phyloP scores from a whole-genome alignment of 2,113 vertebrate genomes.

The Chrysemys picta region DNA sequence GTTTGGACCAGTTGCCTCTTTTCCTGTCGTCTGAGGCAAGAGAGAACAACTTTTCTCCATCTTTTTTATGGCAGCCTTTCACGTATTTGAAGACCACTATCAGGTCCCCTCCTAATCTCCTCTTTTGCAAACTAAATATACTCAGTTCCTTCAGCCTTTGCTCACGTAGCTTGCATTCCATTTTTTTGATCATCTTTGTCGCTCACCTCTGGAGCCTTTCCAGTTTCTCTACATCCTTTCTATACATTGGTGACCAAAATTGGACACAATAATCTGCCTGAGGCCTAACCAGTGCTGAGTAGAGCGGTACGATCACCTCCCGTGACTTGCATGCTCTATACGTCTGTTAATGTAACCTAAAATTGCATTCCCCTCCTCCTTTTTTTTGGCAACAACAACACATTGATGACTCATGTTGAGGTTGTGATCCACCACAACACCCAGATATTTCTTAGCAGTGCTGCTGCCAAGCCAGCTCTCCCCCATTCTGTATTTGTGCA shows the following conservation, averaged over 20 bases:
- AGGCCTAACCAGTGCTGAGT: not conserved
- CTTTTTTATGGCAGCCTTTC: not conserved
- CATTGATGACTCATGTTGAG: not conserved
- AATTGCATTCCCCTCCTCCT: not conserved
- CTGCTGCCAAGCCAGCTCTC: not conserved
- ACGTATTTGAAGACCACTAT: not conserved
- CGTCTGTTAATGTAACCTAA: not conserved
- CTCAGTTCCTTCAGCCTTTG: not conserved
- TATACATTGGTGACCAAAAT: not conserved
- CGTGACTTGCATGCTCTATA: not conserved
- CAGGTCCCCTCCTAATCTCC: not conserved
- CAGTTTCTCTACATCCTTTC: not conserved
- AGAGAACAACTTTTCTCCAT: not conserved
- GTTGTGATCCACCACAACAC: not conserved
- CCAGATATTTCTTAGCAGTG: not conserved
- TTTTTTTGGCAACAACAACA: not conserved
- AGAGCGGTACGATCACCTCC: not conserved
- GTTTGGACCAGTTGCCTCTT: not conserved
- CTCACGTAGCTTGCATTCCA: not conserved
- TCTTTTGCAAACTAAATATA: not conserved
- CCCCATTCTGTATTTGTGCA: not conserved
- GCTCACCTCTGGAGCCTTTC: not conserved
- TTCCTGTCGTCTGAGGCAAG: not conserved
- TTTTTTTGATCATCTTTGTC: not conserved
- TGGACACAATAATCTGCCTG: not conserved